Base-by-base conservation (phyloP, 2,888 invertebrate species). In the Seira sanloemensis region DNA sequence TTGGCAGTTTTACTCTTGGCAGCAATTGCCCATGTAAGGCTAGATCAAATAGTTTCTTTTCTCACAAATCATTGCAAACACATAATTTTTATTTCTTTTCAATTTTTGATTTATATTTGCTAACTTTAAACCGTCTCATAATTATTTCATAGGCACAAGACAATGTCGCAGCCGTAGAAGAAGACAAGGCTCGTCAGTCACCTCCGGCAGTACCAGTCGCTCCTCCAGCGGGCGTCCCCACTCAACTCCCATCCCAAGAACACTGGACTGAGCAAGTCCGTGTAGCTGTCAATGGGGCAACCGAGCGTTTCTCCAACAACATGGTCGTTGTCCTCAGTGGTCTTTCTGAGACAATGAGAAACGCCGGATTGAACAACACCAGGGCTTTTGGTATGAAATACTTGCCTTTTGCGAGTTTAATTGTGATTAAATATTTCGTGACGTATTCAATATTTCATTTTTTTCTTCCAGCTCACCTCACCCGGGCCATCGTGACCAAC, bases 251-350 rank as follows among this genome's bases (percentile, higher is more conserved):
- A 21, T 9, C 23, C 54, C 26, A 27, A 9, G 23, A 16, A 18
- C 79, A 80, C 62, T 84, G 85, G 81, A 58, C 76, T 4, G 65
- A 81, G 27, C 79, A 87, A 71, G 46, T 88, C 12, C 85, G 86
- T 16, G 69, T 76, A 46, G 87, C 88, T 9, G 85, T 86, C 9
- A 76, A 81, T n/a, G 79, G 58, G 4, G 88, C 87, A 1, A 77
- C 85, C 0, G 62, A 78, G 1, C 86, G 83, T 58, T 73, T 87
- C 2, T 81, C 85, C 37, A 18, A 67, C 7, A 88, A 88, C 76
- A 78, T 88, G 73, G 72, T 88, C 46, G 58, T 72, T 27, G 84
- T 82, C 18, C 77, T 88, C 66, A 81, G 83, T 73, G 87, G 85
- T 24, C 54, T 88, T n/a, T 84, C 84, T 23, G 78, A 81, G 24